Evolutionary conservation across 2,113 vertebrate genomes (phyloP), one percentile per base, ranked within the genome.

Genomic region (Brachyistius frenatus): DNA sequence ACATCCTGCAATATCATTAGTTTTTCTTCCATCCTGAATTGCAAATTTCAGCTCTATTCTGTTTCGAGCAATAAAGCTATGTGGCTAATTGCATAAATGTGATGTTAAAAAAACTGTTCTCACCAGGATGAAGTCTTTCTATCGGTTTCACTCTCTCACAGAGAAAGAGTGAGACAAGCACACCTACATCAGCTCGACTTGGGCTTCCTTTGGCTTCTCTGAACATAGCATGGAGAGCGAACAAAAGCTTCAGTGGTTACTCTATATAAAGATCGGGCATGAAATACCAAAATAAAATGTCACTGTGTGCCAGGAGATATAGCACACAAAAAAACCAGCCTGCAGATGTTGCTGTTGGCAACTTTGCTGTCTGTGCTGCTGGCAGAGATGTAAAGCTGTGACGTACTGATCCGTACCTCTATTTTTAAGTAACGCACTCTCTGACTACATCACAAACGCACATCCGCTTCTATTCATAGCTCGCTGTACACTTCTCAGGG

Each of bases 101-200:
- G 44, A 46, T 11, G 44, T 52, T 46, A 6, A 10, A 56, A 56
- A 31, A 23, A 7, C 31, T 41, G 35, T 23, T 76, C 8, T 0
- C 52, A 54, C 23, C 33, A 55, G 58, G 32, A 54, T 5, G 4
- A 60, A 46, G 57, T 55, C 56, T 32, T 1, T 50, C 11, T 57
- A 6, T 46, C 1, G 56, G 47, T 16, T 31, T 67, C 16, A 11
- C 6, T 23, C 10, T 58, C 61, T 50, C 35, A 55, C 37, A 60
- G 46, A 64, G 32, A 39, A 23, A 23, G 23, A 23, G 23, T 23
- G 23, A 23, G 23, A 35, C 0, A 23, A 23, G 52, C 35, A 67
- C 80, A 66, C 55, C 35, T 62, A 85, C 77, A 81, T 77, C 67
- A 81, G 50, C 75, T 74, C 69, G 70, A 73, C 75, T 82, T 81